Base-by-base conservation (phyloP, 1,140 invertebrate genomes). In the Papilio helenus region DNA sequence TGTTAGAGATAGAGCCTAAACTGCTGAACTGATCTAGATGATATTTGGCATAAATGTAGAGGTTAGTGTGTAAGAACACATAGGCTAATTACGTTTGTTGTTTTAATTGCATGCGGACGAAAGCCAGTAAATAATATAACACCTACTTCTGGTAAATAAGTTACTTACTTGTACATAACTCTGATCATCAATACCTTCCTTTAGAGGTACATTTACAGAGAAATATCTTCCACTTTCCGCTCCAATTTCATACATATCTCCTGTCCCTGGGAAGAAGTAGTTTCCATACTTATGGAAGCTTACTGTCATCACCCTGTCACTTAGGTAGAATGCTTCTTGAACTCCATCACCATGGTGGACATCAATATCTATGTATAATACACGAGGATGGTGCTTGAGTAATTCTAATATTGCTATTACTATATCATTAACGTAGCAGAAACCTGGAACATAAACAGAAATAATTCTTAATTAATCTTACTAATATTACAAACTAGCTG, bases 331-430 rank as follows among this genome's bases (percentile, higher is more conserved):
- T 0, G 99, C 99, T 95, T 99, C 99, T 94, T 99, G 99, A 0
- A 99, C 99, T 1, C 99, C 99, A 95, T 99, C 99, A 0, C 99
- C 99, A 93, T 99, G 99, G 94, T 99, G 99, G 10, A 99, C 99
- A 89, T 99, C 99, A 84, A 99, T 99, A 89, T 99, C 99, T 80
- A 99, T 99, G 88, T 99, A 99, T 16, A 99, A 94, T 14, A 99
- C 99, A 84, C 99, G 95, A 1, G 98, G 97, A 93, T 99, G 98
- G 90, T 99, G 99, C 91, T 99, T 99, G 0, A 99, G 94, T 16
- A 99, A 95, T 93, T 99, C 99, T 76, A 99, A 94, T 86, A 99
- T 99, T 0, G 98, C 99, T 82, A 99, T 98, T 0, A 99, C 99
- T 85, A 99, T 99, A 92, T 99, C 99, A 90, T 99, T 99, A 1